Evolutionary conservation across 2,113 vertebrate species (phyloP).

Genomic region (Petroica traversi): DNA sequence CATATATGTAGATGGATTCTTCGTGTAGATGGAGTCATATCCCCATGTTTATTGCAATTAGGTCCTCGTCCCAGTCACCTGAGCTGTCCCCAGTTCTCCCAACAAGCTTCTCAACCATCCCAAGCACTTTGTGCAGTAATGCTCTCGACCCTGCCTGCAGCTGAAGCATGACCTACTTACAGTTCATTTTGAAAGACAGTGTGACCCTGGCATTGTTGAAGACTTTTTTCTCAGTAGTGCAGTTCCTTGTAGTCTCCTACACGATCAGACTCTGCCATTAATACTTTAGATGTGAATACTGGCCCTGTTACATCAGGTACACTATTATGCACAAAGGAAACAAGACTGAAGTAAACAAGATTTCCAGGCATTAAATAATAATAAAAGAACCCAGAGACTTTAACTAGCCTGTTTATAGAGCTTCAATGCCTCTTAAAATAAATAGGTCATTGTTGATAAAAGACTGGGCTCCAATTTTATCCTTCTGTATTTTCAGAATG

Average conservation of each 20-base stretch:
- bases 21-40: neutral
- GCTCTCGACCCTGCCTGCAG: neutral
- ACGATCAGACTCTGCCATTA: slow-evolving; percentile 52
- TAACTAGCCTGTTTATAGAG: slow-evolving; percentile 28
- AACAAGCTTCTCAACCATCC: neutral
- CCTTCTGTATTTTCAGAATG: neutral
- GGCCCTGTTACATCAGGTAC: slow-evolving; percentile 45
- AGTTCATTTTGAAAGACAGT: slow-evolving; percentile 19
- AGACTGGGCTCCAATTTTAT: neutral
- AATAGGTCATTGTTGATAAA: neutral
- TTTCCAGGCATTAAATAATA: slow-evolving; percentile 57
- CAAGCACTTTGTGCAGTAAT: neutral
- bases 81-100: neutral
- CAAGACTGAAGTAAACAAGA: slow-evolving; percentile 60
- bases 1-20: neutral
- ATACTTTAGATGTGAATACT: slow-evolving; percentile 53
- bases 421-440: slow-evolving; percentile 39
- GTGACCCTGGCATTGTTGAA: slow-evolving; percentile 3
- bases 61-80: neutral
- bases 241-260: slow-evolving; percentile 58
- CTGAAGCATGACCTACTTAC: slow-evolving; percentile 50
- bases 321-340: slow-evolving; percentile 53
- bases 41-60: neutral
- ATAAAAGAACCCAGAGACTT: slow-evolving; percentile 49
- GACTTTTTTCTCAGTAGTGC: slow-evolving; percentile 39